Percentiles rank a stretch among this genome's conserved stretches.
Evolutionary conservation across 2,888 invertebrate genomes (phyloP).

Genomic region (Leuctra nigra): DNA sequence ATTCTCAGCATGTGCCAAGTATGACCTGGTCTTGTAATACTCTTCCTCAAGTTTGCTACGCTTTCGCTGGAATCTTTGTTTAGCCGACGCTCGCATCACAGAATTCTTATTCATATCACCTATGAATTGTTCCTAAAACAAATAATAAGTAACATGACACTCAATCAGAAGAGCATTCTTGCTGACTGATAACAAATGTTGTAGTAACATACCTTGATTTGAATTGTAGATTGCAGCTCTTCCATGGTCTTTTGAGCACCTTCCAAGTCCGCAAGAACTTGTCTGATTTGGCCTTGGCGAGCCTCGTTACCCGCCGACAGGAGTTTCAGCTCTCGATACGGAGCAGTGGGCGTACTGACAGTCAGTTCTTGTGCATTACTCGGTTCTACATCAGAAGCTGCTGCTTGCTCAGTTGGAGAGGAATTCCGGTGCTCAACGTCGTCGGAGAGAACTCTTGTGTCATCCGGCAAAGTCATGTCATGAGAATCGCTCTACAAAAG

Average conservation of each 20-base stretch:
- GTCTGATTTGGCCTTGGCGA: conserved; percentile 39
- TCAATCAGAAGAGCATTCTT: neutral
- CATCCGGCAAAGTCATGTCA: too few relatives aligned
- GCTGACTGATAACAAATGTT: neutral
- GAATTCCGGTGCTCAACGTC: too few relatives aligned
- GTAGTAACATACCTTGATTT: conserved; percentile 46
- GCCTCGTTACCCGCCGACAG: conserved; percentile 39
- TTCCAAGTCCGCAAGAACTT: conserved; percentile 50
- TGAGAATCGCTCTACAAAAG: too few relatives aligned
- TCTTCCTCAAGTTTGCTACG: conserved; percentile 52
- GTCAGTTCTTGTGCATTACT: neutral
- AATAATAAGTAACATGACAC: neutral
- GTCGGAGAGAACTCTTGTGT: too few relatives aligned
- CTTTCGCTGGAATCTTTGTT: conserved; percentile 56
- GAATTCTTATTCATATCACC: conserved; percentile 57
- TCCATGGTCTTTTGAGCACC: conserved; percentile 61
- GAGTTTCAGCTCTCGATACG: conserved; percentile 45
- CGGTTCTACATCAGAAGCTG: too few relatives aligned
- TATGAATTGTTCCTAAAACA: conserved; percentile 54
- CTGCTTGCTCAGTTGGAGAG: too few relatives aligned
- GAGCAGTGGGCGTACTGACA: conserved; percentile 34
- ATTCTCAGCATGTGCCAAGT: conserved; percentile 47
- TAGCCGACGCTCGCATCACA: conserved; percentile 49
- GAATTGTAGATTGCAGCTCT: conserved; percentile 60
- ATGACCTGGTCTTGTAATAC: conserved; percentile 50